Conservation (phyloP, 2,888 invertebrate species). For the Drosophila atripex region DNA sequence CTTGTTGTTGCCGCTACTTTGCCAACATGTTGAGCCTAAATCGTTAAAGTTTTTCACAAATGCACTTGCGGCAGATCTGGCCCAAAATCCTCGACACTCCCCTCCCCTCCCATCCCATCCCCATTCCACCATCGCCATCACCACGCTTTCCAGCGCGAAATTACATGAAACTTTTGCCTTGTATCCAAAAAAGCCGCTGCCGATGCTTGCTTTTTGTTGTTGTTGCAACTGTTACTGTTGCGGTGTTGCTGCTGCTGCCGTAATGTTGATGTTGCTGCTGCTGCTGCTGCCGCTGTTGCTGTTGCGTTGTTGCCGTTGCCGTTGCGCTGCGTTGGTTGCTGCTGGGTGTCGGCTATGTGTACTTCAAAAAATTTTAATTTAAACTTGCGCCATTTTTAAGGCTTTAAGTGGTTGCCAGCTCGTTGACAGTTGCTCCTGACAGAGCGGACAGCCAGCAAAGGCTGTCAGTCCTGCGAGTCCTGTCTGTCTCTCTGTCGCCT, state of each 20-base stretch:
- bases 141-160: constrained; percentile 51
- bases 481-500: constrained; percentile 28
- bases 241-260: constrained; percentile 39
- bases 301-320: constrained; percentile 9
- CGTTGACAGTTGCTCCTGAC: constrained; percentile 79
- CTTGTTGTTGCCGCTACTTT: constrained; percentile 47
- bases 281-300: constrained; percentile 24
- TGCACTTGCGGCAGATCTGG: constrained; percentile 70
- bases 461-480: constrained; percentile 39
- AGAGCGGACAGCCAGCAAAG: constrained; percentile 46
- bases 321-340: constrained; percentile 35
- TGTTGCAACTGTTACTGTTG: constrained; percentile 45
- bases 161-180: constrained; percentile 75
- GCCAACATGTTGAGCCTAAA: constrained; percentile 82
- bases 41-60: constrained; percentile 80
- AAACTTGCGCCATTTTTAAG: constrained; percentile 80
- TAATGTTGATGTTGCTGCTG: constrained; percentile 40
- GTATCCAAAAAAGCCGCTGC: constrained; percentile 63
- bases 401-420: constrained; percentile 80
- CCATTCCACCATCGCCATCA: not conserved
- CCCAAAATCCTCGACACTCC: constrained; percentile 28
- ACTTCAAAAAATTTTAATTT: constrained; percentile 80
- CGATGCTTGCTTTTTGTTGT: constrained; percentile 20
- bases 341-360: constrained; percentile 61
- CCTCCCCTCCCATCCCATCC: not conserved